Conservation (phyloP, 2,888 invertebrate species). For the Melanophora roralis region DNA sequence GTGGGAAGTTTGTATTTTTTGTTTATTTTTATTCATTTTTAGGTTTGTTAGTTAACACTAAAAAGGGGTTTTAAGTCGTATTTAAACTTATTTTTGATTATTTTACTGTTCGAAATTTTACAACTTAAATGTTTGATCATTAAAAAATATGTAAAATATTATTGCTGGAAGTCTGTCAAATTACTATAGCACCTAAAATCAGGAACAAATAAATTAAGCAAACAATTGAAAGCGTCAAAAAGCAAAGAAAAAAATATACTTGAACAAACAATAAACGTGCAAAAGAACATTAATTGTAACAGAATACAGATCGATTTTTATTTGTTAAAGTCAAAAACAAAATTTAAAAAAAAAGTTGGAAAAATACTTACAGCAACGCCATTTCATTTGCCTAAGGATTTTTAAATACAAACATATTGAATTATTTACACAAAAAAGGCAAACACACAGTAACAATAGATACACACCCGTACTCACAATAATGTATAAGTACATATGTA, state of each 20-base stretch:
- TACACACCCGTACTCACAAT: no score
- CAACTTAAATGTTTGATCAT: no score
- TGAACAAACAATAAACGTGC: constrained; percentile 14
- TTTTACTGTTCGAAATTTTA: no score
- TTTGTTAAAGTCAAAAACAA: constrained; percentile 19
- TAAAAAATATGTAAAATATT: no score
- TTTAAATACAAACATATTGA: constrained; percentile 38
- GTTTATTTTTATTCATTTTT: background rate
- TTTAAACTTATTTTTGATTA: no score
- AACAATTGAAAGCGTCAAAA: constrained; percentile 33
- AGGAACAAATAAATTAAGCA: constrained; percentile 45
- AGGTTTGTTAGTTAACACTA: background rate
- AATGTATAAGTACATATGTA: no score
- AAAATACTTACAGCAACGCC: background rate
- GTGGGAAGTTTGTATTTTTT: background rate
- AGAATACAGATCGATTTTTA: constrained; percentile 24
- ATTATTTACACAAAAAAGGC: background rate
- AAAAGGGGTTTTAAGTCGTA: background rate
- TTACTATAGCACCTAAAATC: background rate
- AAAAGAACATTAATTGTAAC: background rate
- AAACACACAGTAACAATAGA: background rate
- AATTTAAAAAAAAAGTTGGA: constrained; percentile 15
- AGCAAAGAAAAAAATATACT: background rate
- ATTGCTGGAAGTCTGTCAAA: no score
- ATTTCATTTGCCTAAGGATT: constrained; percentile 7